Base-by-base conservation (phyloP, 1,140 invertebrate species). In the Lycorma delicatula region DNA sequence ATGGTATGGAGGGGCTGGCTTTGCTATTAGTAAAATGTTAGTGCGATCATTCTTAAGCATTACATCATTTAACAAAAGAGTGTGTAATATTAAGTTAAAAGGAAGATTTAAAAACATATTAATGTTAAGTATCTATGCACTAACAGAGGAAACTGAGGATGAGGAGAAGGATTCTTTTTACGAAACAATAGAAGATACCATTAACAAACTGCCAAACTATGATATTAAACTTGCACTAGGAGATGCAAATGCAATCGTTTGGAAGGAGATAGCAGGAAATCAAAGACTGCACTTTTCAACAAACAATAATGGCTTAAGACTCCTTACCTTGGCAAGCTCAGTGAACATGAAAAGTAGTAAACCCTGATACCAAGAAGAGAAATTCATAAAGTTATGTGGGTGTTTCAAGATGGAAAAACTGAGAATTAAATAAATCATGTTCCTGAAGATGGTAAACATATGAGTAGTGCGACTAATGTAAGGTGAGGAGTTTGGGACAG, bases 241-340 rank as follows among this genome's bases (percentile, higher is more conserved):
- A 20, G 57, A 62, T 25, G 26, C 28, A 23, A 64, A 62, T 46
- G 55, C 61, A 16, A 60, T 60, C 12, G 16, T 23, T 25, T 56
- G 44, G 46, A 56, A 50, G 27, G 22, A 28, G 0, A 57, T 53
- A 44, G 60, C 71, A 62, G 16, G 69, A 63, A 54, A 73, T 41
- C 46, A 74, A 53, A 51, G 70, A 65, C 49, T 60, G 61, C 60
- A 73, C 59, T 18, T 56, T 29, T 11, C 7, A 29, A 31, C 50
- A 6, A 64, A 60, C 55, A 60, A 61, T 16, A 65, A 65, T 59
- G 63, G 59, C 5, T 16, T 51, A 22, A 56, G 56, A 48, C 48
- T 65, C 13, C 50, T 60, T 13, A 52, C 58, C 23, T 59, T 68
- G 53, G 60, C 59, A 9, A 25, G 27, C 11, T 54, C 47, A 34